Base-by-base conservation (phyloP, 2,888 invertebrate genomes). In the Neuroscelio doddi region DNA sequence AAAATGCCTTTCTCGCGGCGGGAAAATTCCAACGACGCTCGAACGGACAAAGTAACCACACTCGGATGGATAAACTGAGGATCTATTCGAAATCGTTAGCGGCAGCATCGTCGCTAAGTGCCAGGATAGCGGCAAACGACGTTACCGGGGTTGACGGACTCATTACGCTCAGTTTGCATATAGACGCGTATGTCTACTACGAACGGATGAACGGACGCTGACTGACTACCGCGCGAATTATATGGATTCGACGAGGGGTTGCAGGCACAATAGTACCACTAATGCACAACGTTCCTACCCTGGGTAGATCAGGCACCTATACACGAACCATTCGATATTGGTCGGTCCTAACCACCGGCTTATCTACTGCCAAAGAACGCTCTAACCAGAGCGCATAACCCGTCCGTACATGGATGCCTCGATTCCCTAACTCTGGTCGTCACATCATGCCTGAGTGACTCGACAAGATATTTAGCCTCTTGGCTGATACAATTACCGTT, bases 131-230 rank as follows among this genome's bases (percentile, higher is more conserved):
- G 74, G 76, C 77, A 82, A 82, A 82, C 77, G 79, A 80, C 77
- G 78, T 82, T 82, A 80, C 58, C 52, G 64, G 79, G 82, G 81
- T 82, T 82, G 83, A 83, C 80, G 83, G 80, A 82, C 83, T 84
- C 83, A 82, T 83, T 84, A 84, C 78, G 71, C 75, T 71, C 77
- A 78, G 80, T 83, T 82, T 82, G 82, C 82, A 81, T 82, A 80
- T 82, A 82, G 80, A 82, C 74, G 76, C 74, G 74, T 68, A 68
- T 66, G 66, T 68, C 68, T 61, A 64, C 55, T 53, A 57, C 69
- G 64, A 67, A 69, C 64, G 66, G 68, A 59, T 59, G 53, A 68
- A 41, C 59, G 68, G 62, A 68, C 63, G 69, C 69, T 79, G 80
- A 80, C 79, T 78, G 82, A 82, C 79, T 82, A 77, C 76, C 72